phyloP scores from a whole-genome alignment of 2,797 vertebrate genomes.

The Telmatherina bonti region DNA sequence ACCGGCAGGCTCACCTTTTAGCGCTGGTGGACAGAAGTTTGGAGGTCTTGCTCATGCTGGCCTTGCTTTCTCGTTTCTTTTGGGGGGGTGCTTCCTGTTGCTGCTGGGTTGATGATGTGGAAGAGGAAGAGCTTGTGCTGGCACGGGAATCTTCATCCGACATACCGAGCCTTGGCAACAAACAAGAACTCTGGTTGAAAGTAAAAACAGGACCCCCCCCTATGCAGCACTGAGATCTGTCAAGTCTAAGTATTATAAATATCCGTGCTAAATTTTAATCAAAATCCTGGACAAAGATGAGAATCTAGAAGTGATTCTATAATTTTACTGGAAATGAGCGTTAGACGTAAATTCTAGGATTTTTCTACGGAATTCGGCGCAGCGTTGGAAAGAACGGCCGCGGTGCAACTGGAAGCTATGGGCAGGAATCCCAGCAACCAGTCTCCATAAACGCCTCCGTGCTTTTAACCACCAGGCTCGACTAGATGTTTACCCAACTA shows the following conservation, averaged over 20 bases:
- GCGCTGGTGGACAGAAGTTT: conserved; percentile 97
- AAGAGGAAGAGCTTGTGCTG: conserved; percentile 96
- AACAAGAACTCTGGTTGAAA: not conserved
- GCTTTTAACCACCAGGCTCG: conserved; percentile 12
- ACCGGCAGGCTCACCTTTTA: conserved; percentile 85
- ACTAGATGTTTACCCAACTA: conserved; percentile 19
- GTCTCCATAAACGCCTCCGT: not conserved
- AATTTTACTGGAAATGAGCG: accelerated
- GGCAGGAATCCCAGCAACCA: conserved; percentile 6
- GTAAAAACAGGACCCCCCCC: not conserved
- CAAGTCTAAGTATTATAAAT: too few species aligned
- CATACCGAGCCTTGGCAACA: conserved; percentile 86
- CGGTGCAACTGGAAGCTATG: not conserved
- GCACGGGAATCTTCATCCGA: conserved; percentile 99
- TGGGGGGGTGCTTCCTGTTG: conserved; percentile 81
- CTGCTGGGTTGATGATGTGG: conserved; percentile 87
- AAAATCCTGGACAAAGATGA: not conserved
- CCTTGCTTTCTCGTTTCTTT: conserved; percentile 92
- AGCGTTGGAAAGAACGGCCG: accelerated
- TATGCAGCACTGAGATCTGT: too few species aligned
- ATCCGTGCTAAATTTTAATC: not conserved
- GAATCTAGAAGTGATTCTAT: not conserved
- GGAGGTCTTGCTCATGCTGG: conserved; percentile 98
- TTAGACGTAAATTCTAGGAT: accelerated
- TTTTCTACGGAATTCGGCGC: not conserved